A percentile compares a stretch with the other conserved stretches of the same genome.
These are phyloP conservation scores for Dysdera silvatica DNA, from an alignment of 1,140 invertebrate species.

Conservation along the genomic window DNA sequence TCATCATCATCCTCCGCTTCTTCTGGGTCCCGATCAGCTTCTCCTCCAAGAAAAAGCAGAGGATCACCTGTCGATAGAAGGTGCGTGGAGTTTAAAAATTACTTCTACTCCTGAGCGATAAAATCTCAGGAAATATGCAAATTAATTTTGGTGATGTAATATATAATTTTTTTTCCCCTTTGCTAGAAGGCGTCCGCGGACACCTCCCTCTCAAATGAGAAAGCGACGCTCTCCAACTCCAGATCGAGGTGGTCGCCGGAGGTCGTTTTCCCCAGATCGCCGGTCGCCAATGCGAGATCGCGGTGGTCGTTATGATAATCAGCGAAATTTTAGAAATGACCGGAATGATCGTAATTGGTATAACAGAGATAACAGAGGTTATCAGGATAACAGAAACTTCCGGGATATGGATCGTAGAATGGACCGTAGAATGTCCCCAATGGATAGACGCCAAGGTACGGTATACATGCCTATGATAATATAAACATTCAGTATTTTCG, in stretches of 20 bases:
- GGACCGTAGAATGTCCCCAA: constrained; percentile 8
- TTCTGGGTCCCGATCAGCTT: constrained; percentile 11
- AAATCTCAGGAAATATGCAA: no score
- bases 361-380: constrained; percentile 12
- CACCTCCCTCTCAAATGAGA: neutral
- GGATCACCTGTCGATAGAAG: constrained; percentile 6
- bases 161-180: no score
- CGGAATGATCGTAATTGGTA: constrained; percentile 18
- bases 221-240: constrained; percentile 14
- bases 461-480: neutral
- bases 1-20: constrained; percentile 23
- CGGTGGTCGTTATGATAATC: constrained; percentile 2
- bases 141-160: no score
- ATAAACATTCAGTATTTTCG: neutral
- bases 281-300: constrained; percentile 14
- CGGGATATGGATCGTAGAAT: constrained; percentile 14
- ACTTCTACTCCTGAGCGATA: no score
- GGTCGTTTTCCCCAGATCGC: constrained; percentile 17
- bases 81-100: neutral
- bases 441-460: constrained; percentile 17
- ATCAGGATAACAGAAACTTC: constrained; percentile 9
- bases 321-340: constrained; percentile 10
- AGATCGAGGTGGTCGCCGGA: constrained; percentile 14
- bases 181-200: constrained; percentile 1
- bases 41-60: constrained; percentile 15